Percentiles rank a stretch among this genome's conserved stretches.
Evolutionary conservation across 2,888 invertebrate species (phyloP).

Genomic region (Sipha maydis): DNA sequence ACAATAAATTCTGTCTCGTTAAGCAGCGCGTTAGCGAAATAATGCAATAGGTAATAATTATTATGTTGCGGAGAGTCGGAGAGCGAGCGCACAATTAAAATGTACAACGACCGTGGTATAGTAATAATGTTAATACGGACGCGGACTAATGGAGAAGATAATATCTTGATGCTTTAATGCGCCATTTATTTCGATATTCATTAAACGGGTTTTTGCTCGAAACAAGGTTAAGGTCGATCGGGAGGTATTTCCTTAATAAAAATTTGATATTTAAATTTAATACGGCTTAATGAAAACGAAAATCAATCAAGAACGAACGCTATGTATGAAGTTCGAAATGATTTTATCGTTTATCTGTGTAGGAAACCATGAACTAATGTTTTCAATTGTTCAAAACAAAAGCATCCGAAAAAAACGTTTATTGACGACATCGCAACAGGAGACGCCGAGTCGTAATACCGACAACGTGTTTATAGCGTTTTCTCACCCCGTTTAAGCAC

Average conservation of each 20-base stretch:
- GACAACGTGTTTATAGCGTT: background rate
- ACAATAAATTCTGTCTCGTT: background rate
- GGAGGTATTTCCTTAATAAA: background rate
- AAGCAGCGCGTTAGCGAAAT: background rate
- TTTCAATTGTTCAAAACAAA: too few relatives aligned
- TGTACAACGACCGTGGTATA: slow-evolving; percentile 14
- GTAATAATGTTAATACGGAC: background rate
- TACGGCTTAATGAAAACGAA: background rate
- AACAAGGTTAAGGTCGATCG: slow-evolving; percentile 27
- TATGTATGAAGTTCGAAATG: too few relatives aligned
- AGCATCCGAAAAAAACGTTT: too few relatives aligned
- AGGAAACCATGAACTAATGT: too few relatives aligned
- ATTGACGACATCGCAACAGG: too few relatives aligned
- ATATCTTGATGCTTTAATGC: background rate
- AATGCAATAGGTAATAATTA: background rate
- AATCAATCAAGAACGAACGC: background rate
- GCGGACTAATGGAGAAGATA: background rate
- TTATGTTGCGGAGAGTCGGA: background rate
- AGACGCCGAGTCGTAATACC: too few relatives aligned
- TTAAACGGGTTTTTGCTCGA: slow-evolving; percentile 5
- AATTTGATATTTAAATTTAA: background rate
- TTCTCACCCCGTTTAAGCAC: background rate
- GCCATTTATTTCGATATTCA: background rate
- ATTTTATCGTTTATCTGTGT: too few relatives aligned
- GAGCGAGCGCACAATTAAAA: background rate